Percentiles rank a stretch among this genome's conserved stretches.
Evolutionary conservation across 2,113 vertebrate species (phyloP).

Genomic region (Recurvirostra avosetta): DNA sequence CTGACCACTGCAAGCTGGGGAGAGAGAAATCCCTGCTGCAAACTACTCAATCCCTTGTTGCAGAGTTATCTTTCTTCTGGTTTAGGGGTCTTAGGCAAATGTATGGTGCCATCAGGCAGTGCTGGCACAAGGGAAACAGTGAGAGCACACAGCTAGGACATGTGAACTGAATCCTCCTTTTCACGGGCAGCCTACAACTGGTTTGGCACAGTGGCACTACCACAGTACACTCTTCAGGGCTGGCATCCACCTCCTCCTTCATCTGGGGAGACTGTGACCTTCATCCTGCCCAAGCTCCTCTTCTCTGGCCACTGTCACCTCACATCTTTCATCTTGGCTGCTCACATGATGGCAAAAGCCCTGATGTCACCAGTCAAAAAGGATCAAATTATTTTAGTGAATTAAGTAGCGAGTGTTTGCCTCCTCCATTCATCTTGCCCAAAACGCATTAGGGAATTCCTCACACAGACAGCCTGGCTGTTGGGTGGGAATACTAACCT

Average conservation of each 20-base stretch:
- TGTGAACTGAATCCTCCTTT: not conserved
- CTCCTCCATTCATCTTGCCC: not conserved
- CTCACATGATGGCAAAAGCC: not conserved
- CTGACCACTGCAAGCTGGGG: not conserved
- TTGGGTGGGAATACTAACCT: not conserved
- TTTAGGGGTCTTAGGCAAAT: not conserved
- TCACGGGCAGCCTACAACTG: not conserved
- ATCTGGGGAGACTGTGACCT: not conserved
- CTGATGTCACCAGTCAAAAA: not conserved
- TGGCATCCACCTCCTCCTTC: not conserved
- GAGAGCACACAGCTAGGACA: not conserved
- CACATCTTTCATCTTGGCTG: not conserved
- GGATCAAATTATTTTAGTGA: not conserved
- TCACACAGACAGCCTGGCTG: not conserved
- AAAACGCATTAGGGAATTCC: fast-evolving
- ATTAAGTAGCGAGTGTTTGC: fast-evolving
- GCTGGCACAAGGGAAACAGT: not conserved
- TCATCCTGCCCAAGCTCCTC: not conserved
- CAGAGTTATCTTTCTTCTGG: not conserved
- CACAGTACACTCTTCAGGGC: not conserved
- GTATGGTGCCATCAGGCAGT: not conserved
- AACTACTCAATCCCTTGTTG: not conserved
- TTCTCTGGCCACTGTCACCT: not conserved
- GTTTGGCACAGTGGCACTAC: not conserved
- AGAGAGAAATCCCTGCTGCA: not conserved